Percentiles rank a stretch among this genome's conserved stretches.
Evolutionary conservation across 1,140 invertebrate species (phyloP).

Genomic region (Yoshiicerus persimilis): DNA sequence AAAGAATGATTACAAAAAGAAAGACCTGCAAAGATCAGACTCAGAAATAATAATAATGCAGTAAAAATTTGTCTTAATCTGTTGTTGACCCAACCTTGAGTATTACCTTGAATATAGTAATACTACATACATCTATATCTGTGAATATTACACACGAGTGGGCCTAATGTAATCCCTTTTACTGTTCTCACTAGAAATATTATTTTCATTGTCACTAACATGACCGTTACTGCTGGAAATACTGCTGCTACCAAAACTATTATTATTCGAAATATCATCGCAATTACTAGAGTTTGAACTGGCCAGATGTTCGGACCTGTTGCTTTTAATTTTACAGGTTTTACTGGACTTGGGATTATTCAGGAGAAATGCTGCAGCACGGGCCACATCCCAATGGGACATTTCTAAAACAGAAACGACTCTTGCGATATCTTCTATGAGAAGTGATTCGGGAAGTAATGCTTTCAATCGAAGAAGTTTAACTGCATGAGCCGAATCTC

Average conservation of each 20-base stretch:
- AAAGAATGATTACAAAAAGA: no score
- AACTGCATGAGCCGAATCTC: conserved; percentile 41
- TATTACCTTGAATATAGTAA: not conserved
- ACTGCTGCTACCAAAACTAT: not conserved
- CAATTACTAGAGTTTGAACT: not conserved
- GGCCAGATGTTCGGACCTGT: not conserved
- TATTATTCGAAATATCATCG: not conserved
- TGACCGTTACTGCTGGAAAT: not conserved
- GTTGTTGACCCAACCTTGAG: no score
- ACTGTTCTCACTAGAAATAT: not conserved
- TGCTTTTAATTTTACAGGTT: not conserved
- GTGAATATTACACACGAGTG: not conserved
- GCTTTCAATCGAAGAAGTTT: conserved; percentile 43
- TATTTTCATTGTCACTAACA: not conserved
- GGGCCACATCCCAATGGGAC: conserved; percentile 46
- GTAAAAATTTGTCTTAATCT: no score
- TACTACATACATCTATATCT: not conserved
- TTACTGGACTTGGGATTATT: conserved; percentile 13
- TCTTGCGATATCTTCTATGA: conserved; percentile 21
- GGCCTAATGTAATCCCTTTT: conserved; percentile 19
- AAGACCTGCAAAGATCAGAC: no score
- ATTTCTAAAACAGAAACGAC: conserved; percentile 43
- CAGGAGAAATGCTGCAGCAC: conserved; percentile 37
- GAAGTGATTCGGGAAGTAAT: conserved; percentile 37
- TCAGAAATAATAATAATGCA: no score